Percentiles rank a stretch among this genome's conserved stretches.
These are phyloP conservation scores for Hypocryptadius cinnamomeus DNA, from an alignment of 2,113 vertebrate genomes.

Conservation along the genomic window DNA sequence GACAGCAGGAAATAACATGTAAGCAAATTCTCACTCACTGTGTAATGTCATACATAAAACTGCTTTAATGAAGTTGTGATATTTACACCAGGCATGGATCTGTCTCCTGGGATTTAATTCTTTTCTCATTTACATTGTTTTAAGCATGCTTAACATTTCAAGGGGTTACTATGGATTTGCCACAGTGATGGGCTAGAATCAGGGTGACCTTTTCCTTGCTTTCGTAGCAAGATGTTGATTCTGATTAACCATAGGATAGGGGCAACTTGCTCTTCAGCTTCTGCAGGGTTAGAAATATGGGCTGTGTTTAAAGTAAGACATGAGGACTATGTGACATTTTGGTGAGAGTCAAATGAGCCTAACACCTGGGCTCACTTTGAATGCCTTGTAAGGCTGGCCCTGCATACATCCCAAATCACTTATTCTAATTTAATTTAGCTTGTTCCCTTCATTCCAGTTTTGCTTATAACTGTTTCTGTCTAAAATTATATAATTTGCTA, in stretches of 20 bases:
- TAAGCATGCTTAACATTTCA: not conserved
- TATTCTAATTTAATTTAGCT: not conserved
- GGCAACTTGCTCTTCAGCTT: not conserved
- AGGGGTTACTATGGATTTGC: not conserved
- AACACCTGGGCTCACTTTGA: not conserved
- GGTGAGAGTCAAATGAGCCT: not conserved
- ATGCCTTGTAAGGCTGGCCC: not conserved
- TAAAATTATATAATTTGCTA: not conserved
- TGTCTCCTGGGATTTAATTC: not conserved
- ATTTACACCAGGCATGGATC: not conserved
- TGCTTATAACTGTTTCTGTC: not conserved
- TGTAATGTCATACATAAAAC: not conserved
- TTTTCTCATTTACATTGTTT: not conserved
- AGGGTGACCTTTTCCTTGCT: not conserved
- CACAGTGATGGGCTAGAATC: not conserved
- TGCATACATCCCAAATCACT: not conserved
- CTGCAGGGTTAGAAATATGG: not conserved
- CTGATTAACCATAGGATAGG: not conserved
- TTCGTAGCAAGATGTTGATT: not conserved
- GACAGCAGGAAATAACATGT: accelerated
- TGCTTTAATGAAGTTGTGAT: not conserved
- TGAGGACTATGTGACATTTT: not conserved
- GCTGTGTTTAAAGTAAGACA: not conserved
- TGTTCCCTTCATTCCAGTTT: not conserved
- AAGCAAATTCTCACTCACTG: not conserved